phyloP scores from a whole-genome alignment of 37 sponge, comb jelly and placozoan genomes.

The Amphimedon queenslandica region DNA sequence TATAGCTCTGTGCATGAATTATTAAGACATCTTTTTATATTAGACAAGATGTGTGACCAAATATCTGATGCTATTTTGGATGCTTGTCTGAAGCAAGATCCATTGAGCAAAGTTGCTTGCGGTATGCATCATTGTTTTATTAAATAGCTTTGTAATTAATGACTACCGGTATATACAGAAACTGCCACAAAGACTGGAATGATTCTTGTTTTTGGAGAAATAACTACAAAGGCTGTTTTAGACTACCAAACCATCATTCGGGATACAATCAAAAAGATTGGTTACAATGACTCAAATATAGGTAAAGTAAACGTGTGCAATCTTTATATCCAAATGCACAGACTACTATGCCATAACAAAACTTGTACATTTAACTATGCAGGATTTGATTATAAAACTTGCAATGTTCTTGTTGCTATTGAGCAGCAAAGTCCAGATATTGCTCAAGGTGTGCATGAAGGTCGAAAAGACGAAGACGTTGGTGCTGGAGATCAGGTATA shows the following conservation, averaged over 20 bases:
- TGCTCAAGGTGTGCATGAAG: constrained; percentile 50
- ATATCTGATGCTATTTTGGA: constrained; percentile 96
- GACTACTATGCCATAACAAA: too few relatives aligned
- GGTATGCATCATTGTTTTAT: constrained; percentile 54
- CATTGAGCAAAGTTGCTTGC: constrained; percentile 93
- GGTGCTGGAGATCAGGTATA: constrained; percentile 90
- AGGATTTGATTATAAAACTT: constrained; percentile 83
- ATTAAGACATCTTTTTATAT: background rate
- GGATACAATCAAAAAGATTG: constrained; percentile 78
- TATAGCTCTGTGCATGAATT: background rate
- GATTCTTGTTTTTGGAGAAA: constrained; percentile 93
- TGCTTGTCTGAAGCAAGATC: constrained; percentile 89
- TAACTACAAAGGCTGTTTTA: constrained; percentile 75
- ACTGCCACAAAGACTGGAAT: constrained; percentile 88
- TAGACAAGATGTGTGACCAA: constrained; percentile 95
- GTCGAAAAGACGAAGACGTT: constrained; percentile 47
- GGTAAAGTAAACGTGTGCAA: too few relatives aligned
- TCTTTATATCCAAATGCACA: too few relatives aligned
- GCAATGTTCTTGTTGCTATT: constrained; percentile 70
- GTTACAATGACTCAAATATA: constrained; percentile 74
- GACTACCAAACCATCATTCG: constrained; percentile 78
- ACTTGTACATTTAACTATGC: background rate
- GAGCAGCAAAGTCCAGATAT: constrained; percentile 80
- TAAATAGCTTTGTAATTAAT: too few relatives aligned
- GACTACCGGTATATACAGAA: constrained; percentile 52